A percentile compares a stretch with the other conserved stretches of the same genome.
Conservation (phyloP, 2,113 vertebrate genomes). For the Centropus bengalensis region DNA sequence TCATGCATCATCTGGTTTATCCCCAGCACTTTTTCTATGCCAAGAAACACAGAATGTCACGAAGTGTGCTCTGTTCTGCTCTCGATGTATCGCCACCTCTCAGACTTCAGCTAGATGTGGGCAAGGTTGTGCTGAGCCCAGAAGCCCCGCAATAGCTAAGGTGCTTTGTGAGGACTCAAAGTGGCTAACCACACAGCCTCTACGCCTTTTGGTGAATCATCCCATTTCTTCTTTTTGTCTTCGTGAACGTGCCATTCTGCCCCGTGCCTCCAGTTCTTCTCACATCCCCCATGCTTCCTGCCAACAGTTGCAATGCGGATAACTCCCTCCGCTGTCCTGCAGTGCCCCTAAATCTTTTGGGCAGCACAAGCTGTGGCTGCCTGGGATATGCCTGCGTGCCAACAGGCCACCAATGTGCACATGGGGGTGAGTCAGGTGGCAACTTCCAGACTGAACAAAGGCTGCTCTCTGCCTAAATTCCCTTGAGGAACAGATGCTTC, state of each 20-base stretch:
- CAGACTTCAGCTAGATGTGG: not conserved
- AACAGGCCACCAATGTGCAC: not conserved
- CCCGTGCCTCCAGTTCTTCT: not conserved
- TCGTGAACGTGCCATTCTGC: fast-evolving
- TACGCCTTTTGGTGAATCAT: not conserved
- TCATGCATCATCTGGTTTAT: not conserved
- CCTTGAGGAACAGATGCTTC: not conserved
- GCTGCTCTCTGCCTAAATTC: not conserved
- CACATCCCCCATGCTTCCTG: not conserved
- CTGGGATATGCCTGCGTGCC: fast-evolving
- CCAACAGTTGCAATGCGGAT: fast-evolving
- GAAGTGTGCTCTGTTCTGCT: not conserved
- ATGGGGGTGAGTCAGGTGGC: fast-evolving
- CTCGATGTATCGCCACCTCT: fast-evolving
- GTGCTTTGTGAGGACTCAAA: not conserved
- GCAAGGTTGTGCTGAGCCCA: fast-evolving
- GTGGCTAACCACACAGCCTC: not conserved
- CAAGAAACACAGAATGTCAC: not conserved
- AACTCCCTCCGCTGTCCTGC: not conserved
- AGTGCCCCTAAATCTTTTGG: not conserved
- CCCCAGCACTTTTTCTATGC: not conserved
- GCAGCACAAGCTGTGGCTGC: not conserved
- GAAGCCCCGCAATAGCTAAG: not conserved
- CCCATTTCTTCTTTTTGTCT: not conserved
- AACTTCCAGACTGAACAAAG: not conserved